Percentiles rank a stretch among this genome's conserved stretches.
Evolutionary conservation across 2,888 invertebrate genomes (phyloP).

Genomic region (Ectemnius lituratus): DNA sequence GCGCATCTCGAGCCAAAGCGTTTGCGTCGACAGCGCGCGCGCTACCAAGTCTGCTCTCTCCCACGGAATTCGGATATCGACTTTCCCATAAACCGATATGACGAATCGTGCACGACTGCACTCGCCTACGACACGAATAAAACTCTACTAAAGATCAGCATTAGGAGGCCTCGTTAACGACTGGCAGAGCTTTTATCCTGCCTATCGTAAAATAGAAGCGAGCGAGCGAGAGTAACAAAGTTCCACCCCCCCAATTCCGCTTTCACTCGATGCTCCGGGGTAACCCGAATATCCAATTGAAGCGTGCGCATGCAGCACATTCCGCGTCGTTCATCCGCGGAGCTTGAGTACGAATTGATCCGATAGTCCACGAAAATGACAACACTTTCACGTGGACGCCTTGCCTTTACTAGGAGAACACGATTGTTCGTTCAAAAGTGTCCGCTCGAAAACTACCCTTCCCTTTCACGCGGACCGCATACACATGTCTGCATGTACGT

Average conservation of each 20-base stretch:
- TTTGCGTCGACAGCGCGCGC: background rate
- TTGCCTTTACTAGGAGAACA: slow-evolving; percentile 33
- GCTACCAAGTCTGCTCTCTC: background rate
- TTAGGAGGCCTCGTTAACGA: background rate
- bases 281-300: slow-evolving; percentile 17
- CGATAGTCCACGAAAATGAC: slow-evolving; percentile 46
- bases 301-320: slow-evolving; percentile 22
- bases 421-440: slow-evolving; percentile 49
- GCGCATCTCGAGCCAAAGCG: background rate
- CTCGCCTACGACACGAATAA: too few species aligned
- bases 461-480: slow-evolving; percentile 4
- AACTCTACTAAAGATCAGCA: background rate
- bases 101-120: too few species aligned
- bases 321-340: slow-evolving; percentile 19
- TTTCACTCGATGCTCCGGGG: background rate
- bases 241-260: background rate
- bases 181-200: background rate
- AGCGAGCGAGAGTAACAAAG: background rate
- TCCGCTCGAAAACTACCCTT: slow-evolving; percentile 15
- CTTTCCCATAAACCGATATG: background rate
- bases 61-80: background rate
- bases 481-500: slow-evolving; percentile 54
- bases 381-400: slow-evolving; percentile 49
- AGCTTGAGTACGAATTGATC: slow-evolving; percentile 46
- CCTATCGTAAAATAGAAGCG: slow-evolving; percentile 5